Evolutionary conservation across 1,140 invertebrate genomes (phyloP).

Genomic region (Temnothorax nylanderi): DNA sequence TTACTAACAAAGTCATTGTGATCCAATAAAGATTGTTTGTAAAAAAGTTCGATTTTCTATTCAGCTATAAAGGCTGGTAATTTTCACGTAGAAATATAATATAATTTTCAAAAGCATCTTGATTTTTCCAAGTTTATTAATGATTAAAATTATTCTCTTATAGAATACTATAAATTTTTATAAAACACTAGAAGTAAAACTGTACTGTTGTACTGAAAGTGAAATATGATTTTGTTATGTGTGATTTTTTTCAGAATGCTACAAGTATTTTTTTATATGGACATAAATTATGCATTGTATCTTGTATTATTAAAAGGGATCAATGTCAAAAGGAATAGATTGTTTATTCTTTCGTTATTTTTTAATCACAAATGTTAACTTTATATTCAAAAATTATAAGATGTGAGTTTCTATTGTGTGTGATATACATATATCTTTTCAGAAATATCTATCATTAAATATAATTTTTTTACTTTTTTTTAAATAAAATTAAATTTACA

Average conservation of each 20-base stretch:
- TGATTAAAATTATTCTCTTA: background rate
- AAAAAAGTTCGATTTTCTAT: background rate
- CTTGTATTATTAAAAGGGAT: background rate
- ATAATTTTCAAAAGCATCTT: constrained; percentile 1
- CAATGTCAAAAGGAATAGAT: background rate
- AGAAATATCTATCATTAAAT: background rate
- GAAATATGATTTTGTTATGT: background rate
- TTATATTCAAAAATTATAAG: background rate
- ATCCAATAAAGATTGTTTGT: background rate
- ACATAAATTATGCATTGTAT: background rate
- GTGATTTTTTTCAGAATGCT: background rate
- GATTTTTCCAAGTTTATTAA: background rate
- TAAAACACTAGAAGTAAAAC: background rate
- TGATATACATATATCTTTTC: background rate
- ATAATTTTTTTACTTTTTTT: background rate
- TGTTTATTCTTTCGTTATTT: background rate
- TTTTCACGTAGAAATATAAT: background rate
- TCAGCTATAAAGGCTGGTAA: background rate
- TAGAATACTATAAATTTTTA: background rate
- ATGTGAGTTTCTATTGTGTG: background rate
- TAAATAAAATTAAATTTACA: background rate
- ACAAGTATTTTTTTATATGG: background rate
- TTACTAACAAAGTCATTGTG: background rate
- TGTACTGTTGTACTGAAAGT: background rate
- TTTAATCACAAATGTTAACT: background rate